phyloP scores from a whole-genome alignment of 2,113 vertebrate species.

The Odobenus rosmarus region DNA sequence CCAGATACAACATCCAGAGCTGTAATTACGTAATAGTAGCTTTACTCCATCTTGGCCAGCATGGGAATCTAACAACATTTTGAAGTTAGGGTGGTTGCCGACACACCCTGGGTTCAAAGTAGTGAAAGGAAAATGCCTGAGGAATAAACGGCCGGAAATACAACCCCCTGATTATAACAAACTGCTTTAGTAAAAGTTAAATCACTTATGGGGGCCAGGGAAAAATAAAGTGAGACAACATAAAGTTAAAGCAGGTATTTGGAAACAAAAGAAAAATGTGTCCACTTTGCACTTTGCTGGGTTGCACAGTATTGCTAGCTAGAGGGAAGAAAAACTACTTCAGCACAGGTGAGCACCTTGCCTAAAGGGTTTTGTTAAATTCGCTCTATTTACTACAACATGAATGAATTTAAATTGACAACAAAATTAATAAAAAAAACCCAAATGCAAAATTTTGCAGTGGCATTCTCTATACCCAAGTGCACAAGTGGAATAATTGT shows the following conservation, averaged over 20 bases:
- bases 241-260: not conserved
- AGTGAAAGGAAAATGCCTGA: not conserved
- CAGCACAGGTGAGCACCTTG: not conserved
- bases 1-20: not conserved
- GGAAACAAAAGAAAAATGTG: not conserved
- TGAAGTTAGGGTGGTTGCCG: not conserved
- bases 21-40: not conserved
- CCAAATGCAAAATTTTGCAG: not conserved
- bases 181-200: not conserved
- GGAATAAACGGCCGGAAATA: not conserved
- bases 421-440: not conserved
- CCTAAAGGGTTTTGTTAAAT: not conserved
- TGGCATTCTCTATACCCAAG: not conserved
- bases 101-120: not conserved
- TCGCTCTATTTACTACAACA: not conserved
- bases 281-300: not conserved
- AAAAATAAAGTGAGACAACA: not conserved
- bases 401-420: not conserved
- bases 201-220: not conserved
- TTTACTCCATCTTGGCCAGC: not conserved
- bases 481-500: not conserved
- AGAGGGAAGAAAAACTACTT: not conserved
- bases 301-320: not conserved
- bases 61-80: not conserved
- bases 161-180: not conserved